Base-by-base conservation (phyloP, 1,140 invertebrate species). In the Leptopilina clavipes region DNA sequence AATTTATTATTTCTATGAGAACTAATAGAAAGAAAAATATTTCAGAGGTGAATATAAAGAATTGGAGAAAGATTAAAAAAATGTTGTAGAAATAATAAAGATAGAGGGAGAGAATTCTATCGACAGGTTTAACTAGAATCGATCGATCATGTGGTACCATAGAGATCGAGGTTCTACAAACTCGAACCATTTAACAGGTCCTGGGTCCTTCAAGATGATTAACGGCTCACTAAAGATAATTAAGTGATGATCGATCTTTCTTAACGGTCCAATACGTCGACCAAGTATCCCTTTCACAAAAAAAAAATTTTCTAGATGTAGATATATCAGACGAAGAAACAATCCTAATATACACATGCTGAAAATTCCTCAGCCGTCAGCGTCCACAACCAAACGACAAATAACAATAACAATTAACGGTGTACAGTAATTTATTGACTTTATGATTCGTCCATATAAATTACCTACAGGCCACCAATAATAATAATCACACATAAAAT, bases 201-300 rank as follows among this genome's bases (percentile, higher is more conserved):
- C 17, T 71, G 18, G 18, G 72, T 74, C 52, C 65, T 70, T 74
- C 45, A 73, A 72, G 70, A 73, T 74, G 71, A 76, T 79, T 77
- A 78, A 79, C 71, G 73, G 65, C 74, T 54, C 22, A 44, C 56
- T 59, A 70, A 74, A 78, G 56, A 70, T 82, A 80, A 82, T 80
- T 80, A 80, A 80, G 75, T 79, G 72, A 80, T 73, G 81, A 81
- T 82, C 73, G 73, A 78, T 82, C 76, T 76, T 82, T 54, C 59
- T 76, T 76, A 73, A 76, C 54, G 59, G 59, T 65, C 59, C 59
- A 65, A 65, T 65, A 65, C 59, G 59, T 31, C 59, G 59, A 31
- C 22, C 59, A 7, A 31, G 59, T 31, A 31, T 65, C 59, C 59
- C 59, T 65, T 65, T 65, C 59, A 65, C 12, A 65, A 65, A 40